A percentile compares a stretch with the other conserved stretches of the same genome.
phyloP scores from a whole-genome alignment of 2,888 invertebrate species.

The Cataglyphis altisquamis region DNA sequence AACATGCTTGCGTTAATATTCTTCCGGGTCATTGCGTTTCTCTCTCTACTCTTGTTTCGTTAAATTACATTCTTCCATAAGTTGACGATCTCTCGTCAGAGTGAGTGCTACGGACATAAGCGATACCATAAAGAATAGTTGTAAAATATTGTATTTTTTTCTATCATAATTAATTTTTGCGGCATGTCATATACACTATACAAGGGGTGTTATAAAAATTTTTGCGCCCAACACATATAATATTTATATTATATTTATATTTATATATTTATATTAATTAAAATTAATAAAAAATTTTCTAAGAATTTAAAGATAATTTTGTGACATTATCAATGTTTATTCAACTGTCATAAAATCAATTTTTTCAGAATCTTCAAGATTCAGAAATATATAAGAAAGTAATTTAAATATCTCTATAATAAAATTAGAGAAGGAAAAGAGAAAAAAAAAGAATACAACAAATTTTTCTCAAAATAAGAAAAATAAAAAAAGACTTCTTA shows the following conservation, averaged over 20 bases:
- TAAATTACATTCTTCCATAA: constrained; percentile 51
- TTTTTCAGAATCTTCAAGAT: background rate
- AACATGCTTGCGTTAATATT: constrained; percentile 66
- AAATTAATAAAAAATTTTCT: background rate
- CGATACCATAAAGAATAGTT: constrained; percentile 9
- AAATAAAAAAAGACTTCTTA: background rate
- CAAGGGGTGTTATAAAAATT: background rate
- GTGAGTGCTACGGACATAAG: constrained; percentile 17
- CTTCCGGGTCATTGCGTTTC: constrained; percentile 36
- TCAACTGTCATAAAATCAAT: background rate
- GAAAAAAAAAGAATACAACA: background rate
- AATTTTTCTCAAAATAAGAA: background rate
- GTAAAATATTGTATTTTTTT: background rate
- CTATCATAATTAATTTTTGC: background rate
- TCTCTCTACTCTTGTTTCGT: constrained; percentile 37
- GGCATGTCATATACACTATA: background rate
- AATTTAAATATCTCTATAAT: background rate
- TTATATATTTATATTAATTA: no score
- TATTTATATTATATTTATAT: background rate
- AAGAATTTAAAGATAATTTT: background rate
- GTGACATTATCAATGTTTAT: background rate
- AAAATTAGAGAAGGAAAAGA: background rate
- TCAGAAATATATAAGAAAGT: background rate
- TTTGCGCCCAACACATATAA: background rate
- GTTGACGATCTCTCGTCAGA: constrained; percentile 19